Evolutionary conservation across 2,113 vertebrate species (phyloP), one percentile per base, ranked within the genome.

Genomic region (Callaeas wilsoni): DNA sequence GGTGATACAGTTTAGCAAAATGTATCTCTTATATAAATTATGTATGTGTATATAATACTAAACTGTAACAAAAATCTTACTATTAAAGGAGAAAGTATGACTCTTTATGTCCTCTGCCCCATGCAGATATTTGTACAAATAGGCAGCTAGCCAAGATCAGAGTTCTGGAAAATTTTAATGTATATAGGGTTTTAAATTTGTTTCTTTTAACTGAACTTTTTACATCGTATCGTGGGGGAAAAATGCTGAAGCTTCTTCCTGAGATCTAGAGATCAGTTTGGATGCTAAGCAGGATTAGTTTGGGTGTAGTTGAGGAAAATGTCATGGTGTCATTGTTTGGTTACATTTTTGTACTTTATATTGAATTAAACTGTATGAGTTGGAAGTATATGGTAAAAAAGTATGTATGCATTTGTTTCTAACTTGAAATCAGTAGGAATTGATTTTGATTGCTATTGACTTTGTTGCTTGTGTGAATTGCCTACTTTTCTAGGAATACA

Each of bases 171-270:
- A 27, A 6, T 50, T 85, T n/a, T 41, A 12, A 9, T 25, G 13
- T 68, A 4, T 20, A 0, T 37, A 17, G 7, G 4, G 0, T 2
- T 53, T 71, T n/a, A 6, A 6, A 17, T 67, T 84, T 55, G 7
- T 39, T 65, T 22, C 0, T 41, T 87, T 52, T 35, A 47, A 27
- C 10, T 49, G 25, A 49, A 6, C 6, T 63, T 1, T 4, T 69
- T 74, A 2, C 2, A 9, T 41, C 1, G 53, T 41, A 21, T 18
- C 2, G 3, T 7, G 21, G 33, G 7, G 5, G 4, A 2, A 1
- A 11, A 79, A 42, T 22, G 27, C 6, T 73, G 37, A 41, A 29
- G 6, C 6, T 35, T 50, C 1, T 64, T 49, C 2, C 1, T 0
- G 3, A 29, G 21, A 13, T 25, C 4, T 60, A 29, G 37, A 20